These are phyloP conservation scores for Fragum whitleyi DNA, from an alignment of 2,888 invertebrate species.

Conservation along the genomic window DNA sequence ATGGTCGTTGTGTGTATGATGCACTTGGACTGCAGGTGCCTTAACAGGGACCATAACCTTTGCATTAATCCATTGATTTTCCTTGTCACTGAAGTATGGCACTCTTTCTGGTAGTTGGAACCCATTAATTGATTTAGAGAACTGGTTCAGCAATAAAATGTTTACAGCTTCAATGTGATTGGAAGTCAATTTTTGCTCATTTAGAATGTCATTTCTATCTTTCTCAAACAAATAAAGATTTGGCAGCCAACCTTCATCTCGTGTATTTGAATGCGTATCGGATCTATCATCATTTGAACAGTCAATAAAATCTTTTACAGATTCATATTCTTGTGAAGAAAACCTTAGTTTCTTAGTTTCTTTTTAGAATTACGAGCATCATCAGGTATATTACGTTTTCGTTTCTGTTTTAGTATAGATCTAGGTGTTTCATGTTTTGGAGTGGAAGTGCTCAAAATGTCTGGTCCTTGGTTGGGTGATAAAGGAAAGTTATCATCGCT, in stretches of 20 bases:
- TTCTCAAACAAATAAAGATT: neutral
- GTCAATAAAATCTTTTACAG: neutral
- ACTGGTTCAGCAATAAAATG: neutral
- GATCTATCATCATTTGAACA: neutral
- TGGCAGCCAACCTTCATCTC: neutral
- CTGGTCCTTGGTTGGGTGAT: neutral
- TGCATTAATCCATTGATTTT: neutral
- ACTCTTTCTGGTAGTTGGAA: conserved; percentile 6
- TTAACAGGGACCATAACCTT: neutral
- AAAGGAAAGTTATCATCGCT: neutral
- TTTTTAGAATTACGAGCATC: neutral
- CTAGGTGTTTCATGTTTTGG: neutral
- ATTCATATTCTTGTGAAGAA: neutral
- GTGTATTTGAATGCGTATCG: neutral
- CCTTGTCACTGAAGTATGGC: neutral
- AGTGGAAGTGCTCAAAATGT: neutral
- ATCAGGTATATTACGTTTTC: neutral
- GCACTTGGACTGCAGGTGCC: conserved; percentile 13
- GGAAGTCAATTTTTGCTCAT: neutral
- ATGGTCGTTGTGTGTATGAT: conserved; percentile 26
- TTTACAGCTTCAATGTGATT: conserved; percentile 6
- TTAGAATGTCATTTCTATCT: neutral
- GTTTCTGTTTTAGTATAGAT: neutral
- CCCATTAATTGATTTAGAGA: neutral
- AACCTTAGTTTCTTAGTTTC: neutral